phyloP scores from a whole-genome alignment of 2,797 vertebrate genomes.

The Sebastolobus alascanus region DNA sequence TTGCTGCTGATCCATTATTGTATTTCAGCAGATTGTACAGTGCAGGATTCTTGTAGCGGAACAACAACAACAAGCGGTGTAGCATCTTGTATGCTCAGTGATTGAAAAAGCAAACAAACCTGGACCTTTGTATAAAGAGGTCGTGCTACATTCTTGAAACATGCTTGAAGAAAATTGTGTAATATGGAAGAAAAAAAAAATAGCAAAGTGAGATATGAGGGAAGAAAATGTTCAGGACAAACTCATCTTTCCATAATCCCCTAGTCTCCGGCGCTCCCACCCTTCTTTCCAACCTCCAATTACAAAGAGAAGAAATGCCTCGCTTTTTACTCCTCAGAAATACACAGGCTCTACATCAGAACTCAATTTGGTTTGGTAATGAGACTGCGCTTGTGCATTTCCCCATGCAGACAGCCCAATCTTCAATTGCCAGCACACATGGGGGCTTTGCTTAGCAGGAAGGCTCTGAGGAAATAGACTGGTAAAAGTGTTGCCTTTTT shows the following conservation, averaged over 20 bases:
- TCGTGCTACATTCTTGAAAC: constrained; percentile 55
- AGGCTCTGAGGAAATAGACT: constrained; percentile 82
- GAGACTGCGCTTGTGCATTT: constrained; percentile 87
- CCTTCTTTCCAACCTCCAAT: constrained; percentile 83
- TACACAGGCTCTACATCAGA: constrained; percentile 85
- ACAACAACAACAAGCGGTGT: constrained; percentile 20
- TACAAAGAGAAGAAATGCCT: constrained; percentile 85
- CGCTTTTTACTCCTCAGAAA: constrained; percentile 83
- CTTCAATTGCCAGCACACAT: constrained; percentile 82
- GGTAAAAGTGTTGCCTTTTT: constrained; percentile 84
- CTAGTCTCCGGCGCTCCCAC: constrained; percentile 74
- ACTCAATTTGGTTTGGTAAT: constrained; percentile 89
- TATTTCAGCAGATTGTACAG: constrained; percentile 38
- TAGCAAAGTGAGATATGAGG: constrained; percentile 74
- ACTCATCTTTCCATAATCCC: constrained; percentile 84
- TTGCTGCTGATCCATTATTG: constrained; percentile 44
- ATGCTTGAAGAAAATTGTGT: constrained; percentile 63
- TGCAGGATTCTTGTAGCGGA: constrained; percentile 32
- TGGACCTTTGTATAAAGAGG: constrained; percentile 44
- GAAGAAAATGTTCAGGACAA: constrained; percentile 81
- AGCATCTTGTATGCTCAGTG: constrained; percentile 31
- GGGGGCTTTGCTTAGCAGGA: constrained; percentile 80
- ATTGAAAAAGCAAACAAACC: constrained; percentile 46
- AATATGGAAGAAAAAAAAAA: constrained; percentile 53
- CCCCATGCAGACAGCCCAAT: constrained; percentile 87